Conservation (phyloP, 1,140 invertebrate genomes). For the Triops cancriformis region DNA sequence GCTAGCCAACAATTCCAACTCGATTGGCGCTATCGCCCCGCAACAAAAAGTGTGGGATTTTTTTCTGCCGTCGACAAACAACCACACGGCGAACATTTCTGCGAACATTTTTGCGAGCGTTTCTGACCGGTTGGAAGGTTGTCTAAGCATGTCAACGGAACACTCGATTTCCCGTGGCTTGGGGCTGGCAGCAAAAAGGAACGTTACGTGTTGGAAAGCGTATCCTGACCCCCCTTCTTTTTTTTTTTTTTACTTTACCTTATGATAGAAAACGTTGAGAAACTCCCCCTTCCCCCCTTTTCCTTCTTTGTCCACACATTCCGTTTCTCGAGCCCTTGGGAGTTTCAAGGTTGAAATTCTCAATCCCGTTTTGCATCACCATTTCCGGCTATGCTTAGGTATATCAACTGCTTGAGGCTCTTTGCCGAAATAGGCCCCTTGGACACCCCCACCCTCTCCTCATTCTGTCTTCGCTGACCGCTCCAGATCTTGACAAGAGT, state of each 20-base stretch:
- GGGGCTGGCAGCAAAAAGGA: not conserved
- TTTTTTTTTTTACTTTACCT: not conserved
- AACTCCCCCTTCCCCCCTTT: not conserved
- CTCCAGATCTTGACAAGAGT: not conserved
- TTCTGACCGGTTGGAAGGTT: not conserved
- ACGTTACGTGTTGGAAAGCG: not conserved
- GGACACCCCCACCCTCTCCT: not conserved
- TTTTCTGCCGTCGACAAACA: not conserved
- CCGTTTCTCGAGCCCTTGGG: not conserved
- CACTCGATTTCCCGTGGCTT: not conserved
- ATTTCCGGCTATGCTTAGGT: not conserved
- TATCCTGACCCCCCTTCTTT: not conserved
- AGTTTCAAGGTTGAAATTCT: not conserved
- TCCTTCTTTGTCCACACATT: not conserved
- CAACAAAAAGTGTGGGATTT: not conserved
- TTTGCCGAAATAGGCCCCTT: not conserved
- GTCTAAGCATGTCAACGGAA: not conserved
- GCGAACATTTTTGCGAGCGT: not conserved
- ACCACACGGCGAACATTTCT: not conserved
- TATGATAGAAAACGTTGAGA: too few relatives aligned
- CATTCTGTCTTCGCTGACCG: not conserved
- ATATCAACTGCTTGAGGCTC: not conserved
- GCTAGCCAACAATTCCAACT: too few relatives aligned
- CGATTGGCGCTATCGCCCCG: not conserved
- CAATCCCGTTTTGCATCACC: constrained; percentile 8